These are phyloP conservation scores for Aphaenogaster floridana DNA, from an alignment of 1,140 invertebrate genomes.

Conservation along the genomic window DNA sequence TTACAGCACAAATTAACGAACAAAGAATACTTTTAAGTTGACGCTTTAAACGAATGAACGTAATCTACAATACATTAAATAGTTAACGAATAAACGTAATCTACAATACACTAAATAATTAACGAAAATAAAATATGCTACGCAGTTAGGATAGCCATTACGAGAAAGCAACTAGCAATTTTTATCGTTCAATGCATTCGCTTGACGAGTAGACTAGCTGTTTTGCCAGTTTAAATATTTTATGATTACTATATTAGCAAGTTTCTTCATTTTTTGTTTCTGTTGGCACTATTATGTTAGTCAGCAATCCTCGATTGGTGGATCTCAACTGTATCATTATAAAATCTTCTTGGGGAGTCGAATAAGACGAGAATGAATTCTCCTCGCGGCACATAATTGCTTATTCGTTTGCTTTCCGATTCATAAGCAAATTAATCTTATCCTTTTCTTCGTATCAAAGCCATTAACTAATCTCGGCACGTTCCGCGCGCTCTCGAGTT, in stretches of 20 bases:
- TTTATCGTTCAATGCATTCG: too few species aligned
- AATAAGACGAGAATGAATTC: not conserved
- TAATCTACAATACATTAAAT: too few species aligned
- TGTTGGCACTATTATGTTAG: not conserved
- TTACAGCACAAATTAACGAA: too few species aligned
- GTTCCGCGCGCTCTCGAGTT: slow-evolving; percentile 50
- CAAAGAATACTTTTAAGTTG: too few species aligned
- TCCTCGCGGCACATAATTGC: slow-evolving; percentile 79
- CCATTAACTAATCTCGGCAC: slow-evolving; percentile 83
- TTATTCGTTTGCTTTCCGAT: slow-evolving; percentile 83
- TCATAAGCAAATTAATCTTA: slow-evolving; percentile 85
- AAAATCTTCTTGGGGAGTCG: slow-evolving; percentile 3
- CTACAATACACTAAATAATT: too few species aligned
- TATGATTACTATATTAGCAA: not conserved
- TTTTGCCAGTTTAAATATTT: not conserved
- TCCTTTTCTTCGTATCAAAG: slow-evolving; percentile 84
- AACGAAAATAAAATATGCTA: too few species aligned
- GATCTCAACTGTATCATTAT: not conserved
- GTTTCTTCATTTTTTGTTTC: not conserved
- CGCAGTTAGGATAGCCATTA: too few species aligned
- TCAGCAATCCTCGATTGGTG: not conserved
- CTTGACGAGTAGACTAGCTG: too few species aligned
- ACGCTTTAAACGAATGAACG: too few species aligned
- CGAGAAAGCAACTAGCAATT: too few species aligned
- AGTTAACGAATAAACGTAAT: too few species aligned